A percentile compares a stretch with the other conserved stretches of the same genome.
These are phyloP conservation scores for Crepidodera aurea DNA, from an alignment of 2,888 invertebrate genomes.

Conservation along the genomic window DNA sequence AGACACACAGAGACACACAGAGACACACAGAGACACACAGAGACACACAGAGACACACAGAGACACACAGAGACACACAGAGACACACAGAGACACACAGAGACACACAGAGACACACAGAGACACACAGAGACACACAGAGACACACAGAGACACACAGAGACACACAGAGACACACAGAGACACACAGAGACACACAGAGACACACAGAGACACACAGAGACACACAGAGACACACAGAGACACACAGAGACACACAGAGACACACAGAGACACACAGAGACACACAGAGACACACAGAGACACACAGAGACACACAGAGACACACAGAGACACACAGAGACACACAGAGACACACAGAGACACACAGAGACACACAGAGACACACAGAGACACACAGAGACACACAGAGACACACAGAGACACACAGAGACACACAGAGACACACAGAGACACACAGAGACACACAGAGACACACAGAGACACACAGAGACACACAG, in stretches of 20 bases:
- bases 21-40: not conserved
- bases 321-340: not conserved
- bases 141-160: not conserved
- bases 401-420: not conserved
- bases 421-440: not conserved
- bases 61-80: not conserved
- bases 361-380: not conserved
- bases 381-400: not conserved
- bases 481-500: not conserved
- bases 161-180: not conserved
- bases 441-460: not conserved
- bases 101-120: not conserved
- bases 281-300: not conserved
- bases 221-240: not conserved
- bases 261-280: not conserved
- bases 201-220: not conserved
- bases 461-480: not conserved
- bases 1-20: not conserved
- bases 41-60: not conserved
- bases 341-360: not conserved
- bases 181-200: not conserved
- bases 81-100: not conserved
- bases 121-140: not conserved
- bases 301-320: not conserved
- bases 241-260: not conserved